A percentile compares a stretch with the other conserved stretches of the same genome.
Conservation (phyloP, 2,797 vertebrate genomes). For the Jordanella pulchra region DNA sequence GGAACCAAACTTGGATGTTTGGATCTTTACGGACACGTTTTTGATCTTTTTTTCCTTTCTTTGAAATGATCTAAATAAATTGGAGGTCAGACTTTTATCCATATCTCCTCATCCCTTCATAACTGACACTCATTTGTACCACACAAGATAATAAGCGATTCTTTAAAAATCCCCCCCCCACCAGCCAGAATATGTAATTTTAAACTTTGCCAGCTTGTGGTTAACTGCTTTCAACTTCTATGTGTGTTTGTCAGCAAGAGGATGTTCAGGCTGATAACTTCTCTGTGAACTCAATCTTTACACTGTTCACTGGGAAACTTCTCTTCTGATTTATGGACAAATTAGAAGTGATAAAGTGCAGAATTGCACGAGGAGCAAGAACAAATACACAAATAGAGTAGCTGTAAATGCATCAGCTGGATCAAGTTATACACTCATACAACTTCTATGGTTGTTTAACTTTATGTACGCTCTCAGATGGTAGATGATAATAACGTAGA, state of each 20-base stretch:
- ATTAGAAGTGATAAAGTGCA: background rate
- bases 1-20: background rate
- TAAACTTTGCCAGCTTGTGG: background rate
- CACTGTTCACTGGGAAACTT: constrained; percentile 3
- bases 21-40: too few species aligned
- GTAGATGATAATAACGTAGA: too few species aligned
- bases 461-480: background rate
- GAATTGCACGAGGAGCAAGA: background rate
- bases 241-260: constrained; percentile 35
- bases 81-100: background rate
- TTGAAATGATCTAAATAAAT: background rate
- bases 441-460: background rate
- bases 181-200: background rate
- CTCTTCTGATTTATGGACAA: constrained; percentile 16
- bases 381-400: background rate
- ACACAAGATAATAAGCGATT: background rate
- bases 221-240: background rate
- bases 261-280: constrained; percentile 52
- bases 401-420: background rate
- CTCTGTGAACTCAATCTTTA: constrained; percentile 29
- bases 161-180: background rate
- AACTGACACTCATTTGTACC: too few species aligned
- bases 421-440: background rate
- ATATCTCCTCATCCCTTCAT: background rate
- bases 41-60: too few species aligned